Conservation (phyloP, 2,113 vertebrate species). For the Anseranas semipalmata region DNA sequence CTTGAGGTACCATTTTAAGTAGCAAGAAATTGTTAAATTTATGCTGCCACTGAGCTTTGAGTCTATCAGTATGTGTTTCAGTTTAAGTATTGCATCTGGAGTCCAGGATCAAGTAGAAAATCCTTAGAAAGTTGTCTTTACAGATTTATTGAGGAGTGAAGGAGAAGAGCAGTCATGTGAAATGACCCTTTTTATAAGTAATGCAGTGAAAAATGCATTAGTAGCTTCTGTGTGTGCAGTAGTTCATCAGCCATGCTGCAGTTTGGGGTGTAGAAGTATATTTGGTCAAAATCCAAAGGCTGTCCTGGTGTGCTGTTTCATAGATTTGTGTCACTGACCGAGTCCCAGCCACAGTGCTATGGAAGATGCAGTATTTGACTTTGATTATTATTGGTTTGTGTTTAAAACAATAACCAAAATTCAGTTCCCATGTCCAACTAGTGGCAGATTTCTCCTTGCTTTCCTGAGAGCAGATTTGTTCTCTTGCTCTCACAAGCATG, state of each 20-base stretch:
- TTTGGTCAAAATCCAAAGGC: not conserved
- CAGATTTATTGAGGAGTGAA: not conserved
- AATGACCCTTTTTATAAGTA: not conserved
- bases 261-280: not conserved
- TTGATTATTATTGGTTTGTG: not conserved
- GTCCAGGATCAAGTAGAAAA: not conserved
- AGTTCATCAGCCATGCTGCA: not conserved
- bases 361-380: not conserved
- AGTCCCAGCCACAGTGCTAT: not conserved
- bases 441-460: not conserved
- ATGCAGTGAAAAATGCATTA: not conserved
- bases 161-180: not conserved
- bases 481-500: not conserved
- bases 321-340: not conserved
- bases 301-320: not conserved
- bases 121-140: not conserved
- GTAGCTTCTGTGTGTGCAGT: not conserved
- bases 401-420: not conserved
- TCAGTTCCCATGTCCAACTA: not conserved
- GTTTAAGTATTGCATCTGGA: not conserved
- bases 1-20: not conserved
- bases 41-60: not conserved
- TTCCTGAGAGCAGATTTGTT: constrained; percentile 30
- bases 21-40: not conserved
- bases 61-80: not conserved